Evolutionary conservation across 2,888 invertebrate genomes (phyloP), one percentile per base, ranked within the genome.

Genomic region (Drosophila kanekoi): DNA sequence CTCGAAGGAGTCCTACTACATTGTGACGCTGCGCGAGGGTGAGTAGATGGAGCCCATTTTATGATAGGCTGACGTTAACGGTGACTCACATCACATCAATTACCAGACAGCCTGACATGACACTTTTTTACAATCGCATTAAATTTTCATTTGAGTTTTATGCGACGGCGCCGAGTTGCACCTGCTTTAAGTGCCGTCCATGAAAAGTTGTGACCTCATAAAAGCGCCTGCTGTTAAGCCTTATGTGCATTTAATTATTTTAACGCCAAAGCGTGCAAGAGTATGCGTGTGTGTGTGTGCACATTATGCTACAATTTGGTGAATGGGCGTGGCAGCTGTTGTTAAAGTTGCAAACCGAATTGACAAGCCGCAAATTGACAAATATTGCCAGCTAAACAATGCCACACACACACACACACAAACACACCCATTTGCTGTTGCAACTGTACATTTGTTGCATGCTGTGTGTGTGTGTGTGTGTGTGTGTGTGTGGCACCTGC

Each of bases 11-110:
- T 95, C 95, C 61, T 96, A 95, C 93, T 95, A 94, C 92, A 95
- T 95, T 93, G 94, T 96, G 79, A 96, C 96, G 57, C 93, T 96
- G 74, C 93, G 96, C 80, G 96, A 96, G 94, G 94, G 96, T 96
- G 92, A 93, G 93, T 92, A 60, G 37, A 32, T 18, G 16, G 11
- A 18, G 16, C 16, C 18, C 57, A 33, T 53, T 81, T 87, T 78
- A 84, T 69, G 76, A 57, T 54, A 40, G 47, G 44, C 61, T 14
- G 43, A 49, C 65, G 14, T 35, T 51, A 45, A 53, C 20, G 68
- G 59, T 49, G 58, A 62, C 44, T 65, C 64, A 62, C 73, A 62
- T 65, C 64, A 62, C 73, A 62, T 62, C 58, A 82, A 79, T 76
- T 79, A 62, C 62, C 68, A 59, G 70, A 65, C 70, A 61, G 49